phyloP scores from a whole-genome alignment of 2,113 vertebrate species.

The Ellobius talpinus region DNA sequence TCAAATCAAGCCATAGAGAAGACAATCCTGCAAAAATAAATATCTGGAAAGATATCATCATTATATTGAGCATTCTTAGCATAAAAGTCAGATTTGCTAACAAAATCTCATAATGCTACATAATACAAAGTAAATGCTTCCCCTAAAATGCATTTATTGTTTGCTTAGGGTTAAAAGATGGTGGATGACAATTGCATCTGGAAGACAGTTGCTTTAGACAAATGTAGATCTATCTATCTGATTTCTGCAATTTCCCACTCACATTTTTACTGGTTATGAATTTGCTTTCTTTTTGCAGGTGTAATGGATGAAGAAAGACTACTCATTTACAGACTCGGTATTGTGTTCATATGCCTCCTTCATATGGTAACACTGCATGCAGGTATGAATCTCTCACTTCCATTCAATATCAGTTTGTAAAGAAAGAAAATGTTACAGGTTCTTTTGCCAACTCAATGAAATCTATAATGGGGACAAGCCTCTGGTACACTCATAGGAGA shows the following conservation, averaged over 20 bases:
- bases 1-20: background rate
- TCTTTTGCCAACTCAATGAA: background rate
- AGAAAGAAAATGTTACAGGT: background rate
- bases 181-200: background rate
- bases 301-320: background rate
- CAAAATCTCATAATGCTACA: background rate
- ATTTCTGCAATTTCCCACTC: background rate
- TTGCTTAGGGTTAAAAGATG: background rate
- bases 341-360: background rate
- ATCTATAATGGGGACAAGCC: background rate
- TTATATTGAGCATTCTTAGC: background rate
- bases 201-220: background rate
- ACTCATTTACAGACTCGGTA: background rate
- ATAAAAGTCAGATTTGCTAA: background rate
- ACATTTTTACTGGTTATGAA: background rate
- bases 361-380: background rate
- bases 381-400: constrained; percentile 16
- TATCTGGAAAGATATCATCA: background rate
- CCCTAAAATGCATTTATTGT: background rate
- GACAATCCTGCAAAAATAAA: background rate
- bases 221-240: background rate
- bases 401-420: background rate
- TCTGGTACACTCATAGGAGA: background rate
- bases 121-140: background rate
- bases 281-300: background rate